Evolutionary conservation across 2,888 invertebrate species (phyloP), one percentile per base, ranked within the genome.

Genomic region (Anaspis maculata): DNA sequence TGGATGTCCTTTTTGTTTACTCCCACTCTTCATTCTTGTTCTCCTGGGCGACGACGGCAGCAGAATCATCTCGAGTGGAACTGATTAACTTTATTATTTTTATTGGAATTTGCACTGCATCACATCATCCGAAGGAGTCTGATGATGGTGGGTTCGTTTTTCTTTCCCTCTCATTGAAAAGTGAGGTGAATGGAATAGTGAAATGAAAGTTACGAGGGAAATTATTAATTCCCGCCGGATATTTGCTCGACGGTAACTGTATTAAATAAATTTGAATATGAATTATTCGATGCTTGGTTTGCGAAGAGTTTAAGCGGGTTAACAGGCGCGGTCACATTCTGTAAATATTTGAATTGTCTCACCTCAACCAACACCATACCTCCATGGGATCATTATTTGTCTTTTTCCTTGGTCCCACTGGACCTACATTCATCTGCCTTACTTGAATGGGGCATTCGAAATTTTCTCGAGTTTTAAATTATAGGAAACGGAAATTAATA

Each of bases 301-400:
- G 45, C 33, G 37, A 39, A 35, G 39, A 39, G 42, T 42, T 45
- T 45, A 39, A 42, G 41, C 39, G 45, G 46, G 42, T 48, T 49
- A 51, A 45, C 48, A 54, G 43, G 54, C 54, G 54, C 51, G 52
- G 56, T 54, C 56, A 54, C 52, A 54, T 45, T 56, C 51, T 47
- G 53, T 53, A 56, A 56, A 56, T 56, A 53, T 56, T 56, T 54
- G 49, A 49, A 46, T 45, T 44, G 37, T 39, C 40, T 44, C 42
- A 48, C 46, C 46, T 30, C 38, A n/a, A 25, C 15, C 43, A 41
- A 9, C 24, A 24, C 24, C 24, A 24, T 10, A 9, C 24, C 11
- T 10, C 9, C 5, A 5, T 9, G 19, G 5, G 5, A 5, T 19
- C 19, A 19, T 19, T 9, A 19, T 19, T 6, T 19, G 5, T 9